Conservation (phyloP, 2,113 vertebrate genomes). For the Equus przewalskii region DNA sequence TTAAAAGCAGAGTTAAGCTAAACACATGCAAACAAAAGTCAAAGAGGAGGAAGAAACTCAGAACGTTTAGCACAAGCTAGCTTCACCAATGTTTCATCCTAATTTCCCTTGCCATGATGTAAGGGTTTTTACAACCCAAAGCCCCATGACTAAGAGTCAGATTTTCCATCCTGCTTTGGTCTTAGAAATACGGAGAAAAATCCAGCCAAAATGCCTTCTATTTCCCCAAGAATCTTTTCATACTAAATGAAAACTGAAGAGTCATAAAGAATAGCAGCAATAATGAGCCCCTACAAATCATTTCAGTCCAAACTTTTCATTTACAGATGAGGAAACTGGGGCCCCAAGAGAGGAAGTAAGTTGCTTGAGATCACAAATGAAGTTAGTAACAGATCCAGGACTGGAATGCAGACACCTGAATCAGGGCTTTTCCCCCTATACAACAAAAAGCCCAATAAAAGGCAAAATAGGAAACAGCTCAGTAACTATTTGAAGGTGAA, state of each 20-base stretch:
- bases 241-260: not conserved
- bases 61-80: conserved; percentile 51
- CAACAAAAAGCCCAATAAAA: not conserved
- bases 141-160: not conserved
- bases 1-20: conserved; percentile 58
- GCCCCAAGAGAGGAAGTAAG: not conserved
- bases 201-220: not conserved
- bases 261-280: not conserved
- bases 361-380: not conserved
- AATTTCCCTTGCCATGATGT: not conserved
- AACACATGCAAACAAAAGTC: conserved; percentile 64
- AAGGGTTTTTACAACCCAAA: conserved; percentile 56
- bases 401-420: not conserved
- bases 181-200: conserved; percentile 60
- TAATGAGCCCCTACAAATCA: not conserved
- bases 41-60: conserved; percentile 47
- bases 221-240: conserved; percentile 20
- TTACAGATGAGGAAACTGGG: not conserved
- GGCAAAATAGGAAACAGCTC: not conserved
- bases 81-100: not conserved
- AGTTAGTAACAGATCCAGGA: conserved; percentile 21
- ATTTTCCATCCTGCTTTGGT: conserved; percentile 18
- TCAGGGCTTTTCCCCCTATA: not conserved
- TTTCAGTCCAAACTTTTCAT: not conserved
- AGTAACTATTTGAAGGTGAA: not conserved